phyloP scores from a whole-genome alignment of 2,797 vertebrate species.

The Spizella passerina region DNA sequence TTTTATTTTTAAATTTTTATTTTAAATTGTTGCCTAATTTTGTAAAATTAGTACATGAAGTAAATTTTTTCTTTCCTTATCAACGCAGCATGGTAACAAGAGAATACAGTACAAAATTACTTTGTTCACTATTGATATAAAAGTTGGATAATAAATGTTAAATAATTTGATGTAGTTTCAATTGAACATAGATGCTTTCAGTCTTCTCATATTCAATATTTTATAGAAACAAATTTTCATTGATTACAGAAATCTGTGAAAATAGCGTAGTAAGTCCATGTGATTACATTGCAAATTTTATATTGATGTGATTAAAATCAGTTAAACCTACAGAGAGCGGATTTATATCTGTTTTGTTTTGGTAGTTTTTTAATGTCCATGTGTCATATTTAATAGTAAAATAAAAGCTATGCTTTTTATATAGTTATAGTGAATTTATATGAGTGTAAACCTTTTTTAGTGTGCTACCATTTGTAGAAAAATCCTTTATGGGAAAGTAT shows the following conservation, averaged over 20 bases:
- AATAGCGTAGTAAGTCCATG: neutral
- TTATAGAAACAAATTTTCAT: neutral
- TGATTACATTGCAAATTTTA: neutral
- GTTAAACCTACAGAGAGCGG: neutral
- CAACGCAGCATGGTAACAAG: neutral
- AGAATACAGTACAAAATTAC: neutral
- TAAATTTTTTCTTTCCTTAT: neutral
- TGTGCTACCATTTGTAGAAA: neutral
- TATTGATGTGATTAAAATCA: neutral
- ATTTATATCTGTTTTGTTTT: neutral
- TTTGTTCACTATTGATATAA: neutral
- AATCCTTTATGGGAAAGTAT: neutral
- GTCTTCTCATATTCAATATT: neutral
- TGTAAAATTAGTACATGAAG: neutral
- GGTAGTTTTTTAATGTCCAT: fast-evolving
- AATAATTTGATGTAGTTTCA: neutral
- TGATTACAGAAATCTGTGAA: neutral
- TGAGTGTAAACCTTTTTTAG: neutral
- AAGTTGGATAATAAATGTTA: neutral
- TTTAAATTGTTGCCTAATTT: neutral
- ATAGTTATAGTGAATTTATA: neutral
- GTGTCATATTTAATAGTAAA: neutral
- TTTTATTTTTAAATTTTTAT: neutral
- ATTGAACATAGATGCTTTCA: neutral
- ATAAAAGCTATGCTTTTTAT: neutral